Base-by-base conservation (phyloP, 2,113 vertebrate genomes). In the Tragelaphus imberbis region DNA sequence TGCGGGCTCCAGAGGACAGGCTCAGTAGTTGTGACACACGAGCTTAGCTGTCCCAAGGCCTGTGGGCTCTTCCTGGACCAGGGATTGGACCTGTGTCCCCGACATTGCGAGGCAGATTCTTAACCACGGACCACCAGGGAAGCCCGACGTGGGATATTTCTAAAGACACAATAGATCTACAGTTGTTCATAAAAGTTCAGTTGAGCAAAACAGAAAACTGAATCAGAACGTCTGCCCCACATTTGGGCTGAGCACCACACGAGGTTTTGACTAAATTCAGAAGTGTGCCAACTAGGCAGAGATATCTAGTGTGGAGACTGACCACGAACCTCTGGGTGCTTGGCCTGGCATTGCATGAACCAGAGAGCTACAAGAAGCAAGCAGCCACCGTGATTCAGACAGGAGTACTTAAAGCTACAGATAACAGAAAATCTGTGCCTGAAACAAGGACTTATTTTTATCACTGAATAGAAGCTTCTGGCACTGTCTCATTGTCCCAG, bases 261-360 rank as follows among this genome's bases (percentile, higher is more conserved):
- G 25, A n/a, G 91, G 59, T 28, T 84, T 44, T 65, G 8, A 33
- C 44, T 63, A 12, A 23, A 15, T 53, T 8, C 8, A 15, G 33
- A 40, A 65, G 30, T 3, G 17, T 0, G 2, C 40, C 28, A 63
- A 3, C 5, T 1, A 7, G 49, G 56, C 49, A 12, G 2, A 1
- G 61, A 10, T 12, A 33, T 9, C 58, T 17, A n/a, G 30, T 9
- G 0, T 23, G 40, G 47, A 65, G 44, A 55, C 3, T 4, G 36
- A 25, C 3, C 1, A 51, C 3, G 40, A 30, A 17, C 27, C 27
- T 23, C 12, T 15, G 8, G 61, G 71, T 2, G 6, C 10, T 15
- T 4, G 51, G 65, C 30, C 93, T n/a, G 80, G 33, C 71, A 61
- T 55, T 21, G 33, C 36, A 7, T 58, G 75, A 15, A 36, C 3